Evolutionary conservation across 2,888 invertebrate species (phyloP).

Genomic region (Thysanoteuthis rhombus): DNA sequence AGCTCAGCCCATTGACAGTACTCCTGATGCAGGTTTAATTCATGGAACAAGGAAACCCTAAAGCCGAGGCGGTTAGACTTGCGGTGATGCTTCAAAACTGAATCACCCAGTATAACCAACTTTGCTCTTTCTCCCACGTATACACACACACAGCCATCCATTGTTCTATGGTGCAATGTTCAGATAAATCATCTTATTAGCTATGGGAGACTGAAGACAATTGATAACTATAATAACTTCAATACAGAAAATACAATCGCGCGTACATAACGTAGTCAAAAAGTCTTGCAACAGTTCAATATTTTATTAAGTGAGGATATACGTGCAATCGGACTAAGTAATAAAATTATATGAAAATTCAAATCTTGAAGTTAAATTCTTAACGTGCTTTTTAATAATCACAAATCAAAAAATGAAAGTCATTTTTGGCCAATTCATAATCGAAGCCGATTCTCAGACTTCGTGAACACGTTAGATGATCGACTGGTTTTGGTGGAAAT

Average conservation of each 20-base stretch:
- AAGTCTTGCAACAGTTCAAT: background rate
- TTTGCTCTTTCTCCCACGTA: background rate
- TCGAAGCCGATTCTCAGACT: too few species aligned
- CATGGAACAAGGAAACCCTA: background rate
- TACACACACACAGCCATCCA: background rate
- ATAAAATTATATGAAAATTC: background rate
- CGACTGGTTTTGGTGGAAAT: too few species aligned
- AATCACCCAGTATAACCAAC: background rate
- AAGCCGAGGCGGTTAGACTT: background rate
- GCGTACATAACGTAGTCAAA: background rate
- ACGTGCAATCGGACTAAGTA: background rate
- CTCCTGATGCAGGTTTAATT: background rate
- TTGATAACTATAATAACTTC: background rate
- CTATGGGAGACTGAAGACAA: background rate
- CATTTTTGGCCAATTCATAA: too few species aligned
- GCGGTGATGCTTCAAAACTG: background rate
- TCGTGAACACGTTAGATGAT: too few species aligned
- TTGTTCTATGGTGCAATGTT: background rate
- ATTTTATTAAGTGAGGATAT: background rate
- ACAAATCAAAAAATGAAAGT: too few species aligned
- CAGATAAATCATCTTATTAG: background rate
- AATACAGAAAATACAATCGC: background rate
- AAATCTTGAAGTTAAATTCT: too few species aligned
- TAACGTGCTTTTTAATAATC: too few species aligned
- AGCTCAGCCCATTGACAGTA: background rate